Percentiles rank a stretch among this genome's conserved stretches.
These are phyloP conservation scores for Nebria ingens DNA, from an alignment of 1,140 invertebrate species.

Conservation along the genomic window DNA sequence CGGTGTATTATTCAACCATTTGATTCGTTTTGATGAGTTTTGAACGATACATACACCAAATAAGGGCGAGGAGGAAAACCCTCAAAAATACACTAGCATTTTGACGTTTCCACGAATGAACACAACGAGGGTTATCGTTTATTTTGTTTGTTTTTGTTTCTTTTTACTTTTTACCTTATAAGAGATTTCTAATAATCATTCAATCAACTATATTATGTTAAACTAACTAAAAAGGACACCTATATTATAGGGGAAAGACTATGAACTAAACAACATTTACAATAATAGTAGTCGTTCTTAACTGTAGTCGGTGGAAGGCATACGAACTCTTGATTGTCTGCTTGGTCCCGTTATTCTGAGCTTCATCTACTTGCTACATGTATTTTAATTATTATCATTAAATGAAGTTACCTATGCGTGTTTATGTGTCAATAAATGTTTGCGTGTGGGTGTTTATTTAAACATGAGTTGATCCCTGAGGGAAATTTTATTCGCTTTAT, in stretches of 20 bases:
- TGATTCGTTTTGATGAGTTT: too few relatives aligned
- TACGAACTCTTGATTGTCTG: conserved; percentile 1
- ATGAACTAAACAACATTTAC: background rate
- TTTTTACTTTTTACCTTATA: too few relatives aligned
- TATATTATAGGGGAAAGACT: background rate
- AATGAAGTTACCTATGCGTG: background rate
- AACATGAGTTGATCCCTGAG: background rate
- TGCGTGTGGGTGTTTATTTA: background rate
- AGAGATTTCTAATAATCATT: background rate
- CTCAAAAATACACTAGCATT: too few relatives aligned
- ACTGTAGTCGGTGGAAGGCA: conserved; percentile 3
- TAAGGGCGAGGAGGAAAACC: too few relatives aligned
- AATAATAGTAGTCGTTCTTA: background rate
- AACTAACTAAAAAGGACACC: background rate
- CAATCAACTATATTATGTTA: background rate
- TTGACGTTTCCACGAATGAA: background rate
- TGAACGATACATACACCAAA: too few relatives aligned
- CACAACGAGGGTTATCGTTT: conserved; percentile 2
- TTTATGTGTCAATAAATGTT: background rate
- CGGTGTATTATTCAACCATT: too few relatives aligned
- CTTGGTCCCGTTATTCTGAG: background rate
- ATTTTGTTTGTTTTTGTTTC: too few relatives aligned
- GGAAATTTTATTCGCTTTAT: too few relatives aligned
- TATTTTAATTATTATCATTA: background rate
- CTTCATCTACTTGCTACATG: background rate